These are phyloP conservation scores for Piscicola geometra DNA, from an alignment of 2,888 invertebrate species.

Conservation along the genomic window DNA sequence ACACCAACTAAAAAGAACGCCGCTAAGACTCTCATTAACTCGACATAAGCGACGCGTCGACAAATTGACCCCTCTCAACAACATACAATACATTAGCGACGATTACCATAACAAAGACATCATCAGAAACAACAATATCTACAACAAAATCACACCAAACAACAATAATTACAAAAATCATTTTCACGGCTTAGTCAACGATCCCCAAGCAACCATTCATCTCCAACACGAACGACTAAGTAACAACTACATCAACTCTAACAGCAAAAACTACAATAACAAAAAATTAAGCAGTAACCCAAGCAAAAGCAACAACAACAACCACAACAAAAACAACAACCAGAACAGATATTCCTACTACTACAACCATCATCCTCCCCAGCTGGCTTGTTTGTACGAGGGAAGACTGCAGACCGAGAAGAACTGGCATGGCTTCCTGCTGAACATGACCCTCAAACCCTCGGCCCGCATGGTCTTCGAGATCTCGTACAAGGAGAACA, in stretches of 20 bases:
- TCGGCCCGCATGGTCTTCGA: conserved; percentile 40
- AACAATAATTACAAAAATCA: too few species aligned
- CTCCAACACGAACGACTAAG: too few species aligned
- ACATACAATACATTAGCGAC: background rate
- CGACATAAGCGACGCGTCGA: background rate
- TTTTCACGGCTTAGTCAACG: too few species aligned
- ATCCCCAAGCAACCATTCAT: too few species aligned
- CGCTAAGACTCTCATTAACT: background rate
- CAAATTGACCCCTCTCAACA: background rate
- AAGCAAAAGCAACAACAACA: background rate
- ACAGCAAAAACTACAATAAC: too few species aligned
- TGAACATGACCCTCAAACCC: conserved; percentile 40
- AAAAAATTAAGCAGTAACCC: background rate
- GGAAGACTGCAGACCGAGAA: conserved; percentile 39
- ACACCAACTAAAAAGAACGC: background rate
- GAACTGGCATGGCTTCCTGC: conserved; percentile 43
- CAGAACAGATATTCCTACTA: background rate
- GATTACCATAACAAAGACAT: too few species aligned
- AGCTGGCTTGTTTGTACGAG: conserved; percentile 41
- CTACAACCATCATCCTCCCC: background rate
- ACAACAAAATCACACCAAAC: too few species aligned
- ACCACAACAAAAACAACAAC: background rate
- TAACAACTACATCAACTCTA: too few species aligned
- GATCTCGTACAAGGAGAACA: conserved; percentile 39
- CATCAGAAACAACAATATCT: too few species aligned